Base-by-base conservation (phyloP, 2,888 invertebrate genomes). In the Drosophila nigricruria region DNA sequence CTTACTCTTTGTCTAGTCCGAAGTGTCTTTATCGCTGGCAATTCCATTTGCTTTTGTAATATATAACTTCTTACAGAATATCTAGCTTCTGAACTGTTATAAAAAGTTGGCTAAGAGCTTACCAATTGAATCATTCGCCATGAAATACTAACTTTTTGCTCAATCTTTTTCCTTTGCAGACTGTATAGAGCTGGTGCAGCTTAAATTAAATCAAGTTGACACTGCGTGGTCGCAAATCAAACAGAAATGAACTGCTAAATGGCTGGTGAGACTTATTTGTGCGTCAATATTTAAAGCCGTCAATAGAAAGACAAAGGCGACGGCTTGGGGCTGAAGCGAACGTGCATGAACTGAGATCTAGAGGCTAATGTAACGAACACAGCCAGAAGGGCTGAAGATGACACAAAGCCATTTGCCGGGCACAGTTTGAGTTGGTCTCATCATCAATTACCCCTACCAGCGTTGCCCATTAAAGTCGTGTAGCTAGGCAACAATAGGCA, bases 191-290 rank as follows among this genome's bases (percentile, higher is more conserved):
- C 49, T 20, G 34, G 8, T 5, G 40, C 53, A 30, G 27, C 58
- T 67, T 38, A 47, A 64, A 53, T 40, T 25, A 53, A 68, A 56
- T 62, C 65, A 40, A 70, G 63, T 63, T 56, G 53, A 62, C 47
- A 58, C 54, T 69, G 69, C 56, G 42, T 63, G 58, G 59, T 18
- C 32, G 50, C 70, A 80, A 81, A 73, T 75, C 87, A 83, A 77
- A 79, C 60, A 75, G 69, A 88, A 88, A 75, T 79, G 73, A 87
- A 68, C 77, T 77, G 74, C 77, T 90, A 89, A 89, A 77, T 70
- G 74, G 60, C 70, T 71, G 77, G 50, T 74, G 52, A 69, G 74
- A 73, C 77, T 73, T 76, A 82, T 25, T 77, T 73, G 20, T 45
- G 43, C 73, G 45, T 56, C 43, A 49, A 59, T 76, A 64, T 59